Percentiles rank a stretch among this genome's conserved stretches.
Conservation (phyloP, 1,140 invertebrate genomes). For the Anadara kagoshimensis region DNA sequence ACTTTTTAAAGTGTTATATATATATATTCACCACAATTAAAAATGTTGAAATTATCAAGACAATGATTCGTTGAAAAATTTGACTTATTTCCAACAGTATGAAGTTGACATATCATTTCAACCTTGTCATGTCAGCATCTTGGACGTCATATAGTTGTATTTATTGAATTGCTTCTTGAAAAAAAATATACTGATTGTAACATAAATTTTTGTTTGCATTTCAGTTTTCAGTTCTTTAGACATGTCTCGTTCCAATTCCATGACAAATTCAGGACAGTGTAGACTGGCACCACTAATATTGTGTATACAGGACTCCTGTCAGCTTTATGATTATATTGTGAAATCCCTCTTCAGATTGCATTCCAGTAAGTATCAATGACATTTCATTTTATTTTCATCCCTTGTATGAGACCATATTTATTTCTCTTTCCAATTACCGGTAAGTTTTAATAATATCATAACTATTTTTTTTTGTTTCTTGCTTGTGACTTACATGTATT, state of each 20-base stretch:
- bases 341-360: conserved; percentile 97
- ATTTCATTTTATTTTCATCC: background rate
- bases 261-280: conserved; percentile 97
- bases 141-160: background rate
- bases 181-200: background rate
- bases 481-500: too few relatives aligned
- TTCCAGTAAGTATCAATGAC: conserved; percentile 77
- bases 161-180: background rate
- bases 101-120: too few relatives aligned
- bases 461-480: too few relatives aligned
- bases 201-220: conserved; percentile 38
- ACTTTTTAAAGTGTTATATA: too few relatives aligned
- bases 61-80: too few relatives aligned
- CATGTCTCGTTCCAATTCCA: conserved; percentile 94
- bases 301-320: conserved; percentile 98
- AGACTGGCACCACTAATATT: conserved; percentile 95
- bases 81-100: too few relatives aligned
- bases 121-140: too few relatives aligned
- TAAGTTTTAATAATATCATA: background rate
- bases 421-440: background rate
- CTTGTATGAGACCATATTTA: background rate
- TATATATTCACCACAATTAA: too few relatives aligned
- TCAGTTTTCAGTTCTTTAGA: conserved; percentile 95
- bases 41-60: too few relatives aligned
- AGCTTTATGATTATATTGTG: conserved; percentile 96